Evolutionary conservation across 1,140 invertebrate genomes (phyloP), one percentile per base, ranked within the genome.

Genomic region (Metaphire vulgaris): DNA sequence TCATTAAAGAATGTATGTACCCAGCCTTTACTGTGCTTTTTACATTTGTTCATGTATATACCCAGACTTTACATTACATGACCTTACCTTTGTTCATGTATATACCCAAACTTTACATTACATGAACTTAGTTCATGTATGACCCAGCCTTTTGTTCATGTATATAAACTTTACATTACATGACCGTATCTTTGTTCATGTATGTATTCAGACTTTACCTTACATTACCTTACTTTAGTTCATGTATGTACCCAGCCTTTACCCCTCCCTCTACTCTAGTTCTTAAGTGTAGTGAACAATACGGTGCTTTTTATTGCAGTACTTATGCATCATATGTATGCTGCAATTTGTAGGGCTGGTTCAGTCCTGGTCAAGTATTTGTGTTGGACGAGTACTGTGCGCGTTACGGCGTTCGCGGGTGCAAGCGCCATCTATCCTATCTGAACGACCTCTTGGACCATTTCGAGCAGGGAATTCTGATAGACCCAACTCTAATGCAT

Each of bases 351-450:
- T 84, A 95, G 93, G 97, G 97, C 78, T 99, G 97, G 97, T 99
- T 99, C 85, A 98, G 96, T 81, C 97, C 97, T 0, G 97, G 96
- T 2, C 97, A 99, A 89, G 91, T 98, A 16, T 99, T 99, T 87
- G 94, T 98, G 15, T 86, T 99, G 69, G 97, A 99, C 86, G 97
- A 99, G 86, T 99, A 99, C 87, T 97, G 95, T 87, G 96, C 97
- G 1, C 83, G 92, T 88, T 99, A 99, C 86, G 97, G 97, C 68
- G 96, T 99, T 0, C 89, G 97, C 56, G 96, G 95, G n/a, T 99
- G 97, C 84, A 97, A 92, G 86, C 90, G 97, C 70, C 97, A 99
- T 86, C 89, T 99, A 12, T 96, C 92, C 85, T 98, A 98, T 86
- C 89, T 99, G 26, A 92, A 91, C 77, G 96, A 99, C 87, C 89